These are phyloP conservation scores for Uloborus diversus DNA, from an alignment of 1,140 invertebrate species.

Conservation along the genomic window DNA sequence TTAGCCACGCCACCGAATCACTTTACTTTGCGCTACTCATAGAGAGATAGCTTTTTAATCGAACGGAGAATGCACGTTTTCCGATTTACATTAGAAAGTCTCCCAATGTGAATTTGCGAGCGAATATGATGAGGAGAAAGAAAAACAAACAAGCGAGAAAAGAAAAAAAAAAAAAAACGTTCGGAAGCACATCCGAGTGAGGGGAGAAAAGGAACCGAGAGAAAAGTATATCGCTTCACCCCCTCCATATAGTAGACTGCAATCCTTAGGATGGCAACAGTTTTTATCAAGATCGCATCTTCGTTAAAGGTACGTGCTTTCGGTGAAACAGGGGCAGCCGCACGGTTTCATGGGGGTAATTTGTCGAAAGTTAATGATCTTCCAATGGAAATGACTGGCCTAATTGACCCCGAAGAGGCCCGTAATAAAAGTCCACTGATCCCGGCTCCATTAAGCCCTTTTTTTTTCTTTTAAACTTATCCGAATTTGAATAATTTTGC, in stretches of 20 bases:
- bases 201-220: background rate
- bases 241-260: background rate
- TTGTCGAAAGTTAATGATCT: slow-evolving; percentile 20
- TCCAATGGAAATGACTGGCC: slow-evolving; percentile 17
- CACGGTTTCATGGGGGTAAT: slow-evolving; percentile 16
- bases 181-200: background rate
- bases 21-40: too few relatives aligned
- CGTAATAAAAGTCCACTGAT: slow-evolving; percentile 28
- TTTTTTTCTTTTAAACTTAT: background rate
- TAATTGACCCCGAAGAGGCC: slow-evolving; percentile 22
- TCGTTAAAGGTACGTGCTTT: background rate
- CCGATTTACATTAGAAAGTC: too few relatives aligned
- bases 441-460: background rate
- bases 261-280: too few relatives aligned
- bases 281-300: background rate
- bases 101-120: background rate
- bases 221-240: background rate
- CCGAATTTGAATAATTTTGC: slow-evolving; percentile 17
- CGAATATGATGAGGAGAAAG: background rate
- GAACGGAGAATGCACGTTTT: too few relatives aligned
- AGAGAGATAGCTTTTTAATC: too few relatives aligned
- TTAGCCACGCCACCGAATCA: too few relatives aligned
- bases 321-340: background rate
- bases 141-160: background rate
- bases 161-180: background rate